A percentile compares a stretch with the other conserved stretches of the same genome.
These are phyloP conservation scores for Panthera leo DNA, from an alignment of 2,113 vertebrate species.

Conservation along the genomic window DNA sequence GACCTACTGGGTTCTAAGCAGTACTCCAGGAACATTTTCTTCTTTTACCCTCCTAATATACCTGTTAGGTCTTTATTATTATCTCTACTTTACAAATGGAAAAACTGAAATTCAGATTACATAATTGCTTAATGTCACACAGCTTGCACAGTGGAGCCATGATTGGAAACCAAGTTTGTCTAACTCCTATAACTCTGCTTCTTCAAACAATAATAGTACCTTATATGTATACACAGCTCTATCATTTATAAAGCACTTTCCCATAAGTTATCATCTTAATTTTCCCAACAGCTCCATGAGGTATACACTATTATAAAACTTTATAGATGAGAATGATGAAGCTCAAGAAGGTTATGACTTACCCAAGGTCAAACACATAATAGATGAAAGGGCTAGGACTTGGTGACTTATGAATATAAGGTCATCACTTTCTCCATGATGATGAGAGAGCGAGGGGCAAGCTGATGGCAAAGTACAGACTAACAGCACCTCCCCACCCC, in stretches of 20 bases:
- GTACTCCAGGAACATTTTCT: neutral
- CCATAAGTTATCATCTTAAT: neutral
- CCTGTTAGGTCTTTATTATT: neutral
- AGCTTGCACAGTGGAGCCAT: neutral
- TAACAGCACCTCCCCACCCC: too few species aligned
- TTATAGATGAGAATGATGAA: constrained; percentile 9
- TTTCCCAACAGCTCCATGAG: neutral
- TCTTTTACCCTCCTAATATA: neutral
- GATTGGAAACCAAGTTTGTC: neutral
- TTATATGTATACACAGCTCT: neutral
- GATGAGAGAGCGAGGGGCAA: too few species aligned
- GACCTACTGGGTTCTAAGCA: neutral
- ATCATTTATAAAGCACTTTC: neutral
- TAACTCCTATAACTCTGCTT: neutral
- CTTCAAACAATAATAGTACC: neutral
- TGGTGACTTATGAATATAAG: neutral
- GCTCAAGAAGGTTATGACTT: neutral
- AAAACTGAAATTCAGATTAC: constrained; percentile 9
- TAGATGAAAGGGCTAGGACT: neutral
- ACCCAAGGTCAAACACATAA: neutral
- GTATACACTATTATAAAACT: neutral
- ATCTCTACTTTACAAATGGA: constrained; percentile 34
- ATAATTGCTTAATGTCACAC: constrained; percentile 2
- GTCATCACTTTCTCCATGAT: neutral
- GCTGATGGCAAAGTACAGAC: too few species aligned